Conservation (phyloP, 2,797 vertebrate species). For the Sebastes diaconus region DNA sequence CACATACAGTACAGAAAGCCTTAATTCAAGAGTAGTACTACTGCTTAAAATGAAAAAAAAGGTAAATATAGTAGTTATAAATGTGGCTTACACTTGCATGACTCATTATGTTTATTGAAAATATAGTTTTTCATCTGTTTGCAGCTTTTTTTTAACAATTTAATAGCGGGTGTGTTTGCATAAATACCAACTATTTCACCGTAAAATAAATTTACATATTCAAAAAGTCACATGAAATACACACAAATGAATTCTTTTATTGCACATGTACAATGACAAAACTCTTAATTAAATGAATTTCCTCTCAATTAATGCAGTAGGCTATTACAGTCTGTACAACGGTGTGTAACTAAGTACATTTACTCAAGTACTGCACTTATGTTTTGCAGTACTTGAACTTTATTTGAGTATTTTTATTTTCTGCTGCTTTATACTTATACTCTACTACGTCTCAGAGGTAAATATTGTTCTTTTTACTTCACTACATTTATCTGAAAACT, state of each 20-base stretch:
- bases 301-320: too few species aligned
- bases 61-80: background rate
- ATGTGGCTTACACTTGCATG: background rate
- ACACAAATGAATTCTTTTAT: background rate
- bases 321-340: background rate
- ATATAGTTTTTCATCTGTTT: background rate
- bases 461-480: too few species aligned
- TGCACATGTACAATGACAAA: background rate
- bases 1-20: background rate
- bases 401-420: rapidly evolving
- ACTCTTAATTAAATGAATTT: background rate
- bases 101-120: background rate
- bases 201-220: too few species aligned
- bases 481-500: too few species aligned
- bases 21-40: background rate
- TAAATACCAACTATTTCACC: background rate
- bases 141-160: too few species aligned
- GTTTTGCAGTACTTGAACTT: too few species aligned
- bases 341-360: too few species aligned
- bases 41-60: background rate
- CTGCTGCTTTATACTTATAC: too few species aligned
- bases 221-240: background rate
- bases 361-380: too few species aligned
- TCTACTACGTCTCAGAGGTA: too few species aligned
- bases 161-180: background rate